Evolutionary conservation across 2,797 vertebrate species (phyloP).

Genomic region (Morelia viridis): DNA sequence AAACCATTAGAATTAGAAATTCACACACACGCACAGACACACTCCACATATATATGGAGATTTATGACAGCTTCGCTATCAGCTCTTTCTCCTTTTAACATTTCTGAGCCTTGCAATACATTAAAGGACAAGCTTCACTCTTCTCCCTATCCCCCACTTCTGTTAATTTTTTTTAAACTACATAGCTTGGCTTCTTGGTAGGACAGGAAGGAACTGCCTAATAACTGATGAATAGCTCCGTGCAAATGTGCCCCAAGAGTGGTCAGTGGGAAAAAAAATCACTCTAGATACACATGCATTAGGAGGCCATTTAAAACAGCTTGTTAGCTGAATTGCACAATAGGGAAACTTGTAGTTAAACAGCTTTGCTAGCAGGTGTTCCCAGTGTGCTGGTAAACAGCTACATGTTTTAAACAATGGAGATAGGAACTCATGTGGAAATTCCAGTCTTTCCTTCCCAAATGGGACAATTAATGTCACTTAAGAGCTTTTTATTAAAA

Average conservation of each 20-base stretch:
- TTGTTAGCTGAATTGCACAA: slow-evolving; percentile 66
- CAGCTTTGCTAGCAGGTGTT: slow-evolving; percentile 65
- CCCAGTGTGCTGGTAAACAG: slow-evolving; percentile 45
- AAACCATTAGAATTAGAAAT: slow-evolving; percentile 35
- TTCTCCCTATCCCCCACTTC: slow-evolving; percentile 9
- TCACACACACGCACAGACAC: slow-evolving; percentile 20
- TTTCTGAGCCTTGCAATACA: slow-evolving; percentile 37
- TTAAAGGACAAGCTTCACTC: slow-evolving; percentile 21
- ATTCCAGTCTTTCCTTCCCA: rapidly evolving
- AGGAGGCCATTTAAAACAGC: slow-evolving; percentile 61
- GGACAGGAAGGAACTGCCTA: slow-evolving; percentile 52
- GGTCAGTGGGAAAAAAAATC: slow-evolving; percentile 29
- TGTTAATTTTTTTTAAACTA: background rate
- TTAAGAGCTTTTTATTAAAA: background rate
- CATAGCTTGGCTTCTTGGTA: slow-evolving; percentile 44
- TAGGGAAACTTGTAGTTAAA: slow-evolving; percentile 60
- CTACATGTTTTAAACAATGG: slow-evolving; percentile 48
- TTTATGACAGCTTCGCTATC: slow-evolving; percentile 41
- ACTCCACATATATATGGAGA: slow-evolving; percentile 30
- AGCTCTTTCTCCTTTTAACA: slow-evolving; percentile 43
- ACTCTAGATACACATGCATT: slow-evolving; percentile 45
- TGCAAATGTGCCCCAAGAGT: slow-evolving; percentile 54
- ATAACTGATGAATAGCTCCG: slow-evolving; percentile 63
- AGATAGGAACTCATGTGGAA: slow-evolving; percentile 21
- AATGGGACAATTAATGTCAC: slow-evolving; percentile 8